Evolutionary conservation across 2,888 invertebrate genomes (phyloP), one percentile per base, ranked within the genome.

Genomic region (Pandemis cinnamomeana): DNA sequence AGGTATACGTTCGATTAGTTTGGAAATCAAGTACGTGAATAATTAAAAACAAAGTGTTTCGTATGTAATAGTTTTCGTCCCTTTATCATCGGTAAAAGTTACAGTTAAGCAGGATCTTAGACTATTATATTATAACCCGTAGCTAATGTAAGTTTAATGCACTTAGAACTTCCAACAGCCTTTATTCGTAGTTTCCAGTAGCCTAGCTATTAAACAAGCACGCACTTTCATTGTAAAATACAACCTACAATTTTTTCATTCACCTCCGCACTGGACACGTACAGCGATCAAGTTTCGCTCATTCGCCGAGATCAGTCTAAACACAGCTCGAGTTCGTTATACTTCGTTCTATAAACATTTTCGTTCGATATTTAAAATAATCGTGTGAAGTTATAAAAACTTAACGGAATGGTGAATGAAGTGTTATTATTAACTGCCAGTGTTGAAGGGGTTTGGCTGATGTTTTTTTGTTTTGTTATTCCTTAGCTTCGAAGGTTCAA

Each of bases 231-330:
- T 55, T 27, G 58, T 58, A 11, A 58, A 58, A 58, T 58, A 58
- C 20, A 58, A 68, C 62, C 58, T 58, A 76, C 77, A 72, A 78
- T 77, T 63, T 66, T 64, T 72, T 67, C 73, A 73, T 73, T 73
- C 69, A 70, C 58, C 60, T 51, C 63, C 48, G 63, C 58, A 68
- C 58, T 69, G 41, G 41, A 80, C 79, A 81, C 80, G 79, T 78
- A 73, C 77, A 41, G 73, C 79, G 75, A 73, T 90, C 88, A 71
- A 76, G 84, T 91, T 88, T 81, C 91, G 82, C 78, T 86, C 92
- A 92, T 92, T 92, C 87, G 91, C 80, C 84, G 82, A 89, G 90
- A 91, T 92, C 91, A 92, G 93, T 89, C 93, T 91, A 92, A 93
- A 93, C 93, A 93, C 77, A 82, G 80, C 71, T 92, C 92, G 73